Percentiles rank a stretch among this genome's conserved stretches.
Conservation (phyloP, 1,140 invertebrate species). For the Platyscapa corneri region DNA sequence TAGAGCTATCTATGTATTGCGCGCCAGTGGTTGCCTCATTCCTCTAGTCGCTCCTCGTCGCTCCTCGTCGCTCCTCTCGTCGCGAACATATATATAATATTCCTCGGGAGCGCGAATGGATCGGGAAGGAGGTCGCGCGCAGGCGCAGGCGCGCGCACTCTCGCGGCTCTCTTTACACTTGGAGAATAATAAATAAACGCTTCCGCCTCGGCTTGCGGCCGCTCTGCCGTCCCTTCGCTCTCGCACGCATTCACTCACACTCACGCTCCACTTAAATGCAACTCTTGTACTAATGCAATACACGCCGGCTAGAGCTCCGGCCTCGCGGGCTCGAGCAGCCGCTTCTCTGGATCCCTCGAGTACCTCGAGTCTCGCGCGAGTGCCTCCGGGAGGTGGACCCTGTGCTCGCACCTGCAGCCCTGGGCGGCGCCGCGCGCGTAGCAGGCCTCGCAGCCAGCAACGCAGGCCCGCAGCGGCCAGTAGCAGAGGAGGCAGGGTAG, state of each 20-base stretch:
- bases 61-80: neutral
- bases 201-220: neutral
- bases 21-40: slow-evolving; percentile 36
- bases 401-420: slow-evolving; percentile 78
- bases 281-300: slow-evolving; percentile 72
- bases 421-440: slow-evolving; percentile 86
- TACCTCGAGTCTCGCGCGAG: slow-evolving; percentile 21
- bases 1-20: slow-evolving; percentile 69
- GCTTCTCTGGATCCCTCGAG: slow-evolving; percentile 17
- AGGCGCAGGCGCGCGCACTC: neutral
- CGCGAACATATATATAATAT: slow-evolving; percentile 10
- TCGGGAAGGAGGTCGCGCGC: slow-evolving; percentile 1
- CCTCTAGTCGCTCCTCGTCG: neutral
- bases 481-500: slow-evolving; percentile 94
- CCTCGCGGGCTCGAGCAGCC: slow-evolving; percentile 59
- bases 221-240: slow-evolving; percentile 51
- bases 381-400: neutral
- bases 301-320: slow-evolving; percentile 66
- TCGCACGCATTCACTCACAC: neutral
- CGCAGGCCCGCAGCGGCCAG: slow-evolving; percentile 90
- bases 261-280: slow-evolving; percentile 67
- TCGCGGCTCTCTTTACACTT: slow-evolving; percentile 40
- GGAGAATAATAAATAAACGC: slow-evolving; percentile 65
- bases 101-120: neutral
- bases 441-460: slow-evolving; percentile 84